Percentiles rank a stretch among this genome's conserved stretches.
phyloP scores from a whole-genome alignment of 2,797 vertebrate genomes.

The Pelodytes ibericus region DNA sequence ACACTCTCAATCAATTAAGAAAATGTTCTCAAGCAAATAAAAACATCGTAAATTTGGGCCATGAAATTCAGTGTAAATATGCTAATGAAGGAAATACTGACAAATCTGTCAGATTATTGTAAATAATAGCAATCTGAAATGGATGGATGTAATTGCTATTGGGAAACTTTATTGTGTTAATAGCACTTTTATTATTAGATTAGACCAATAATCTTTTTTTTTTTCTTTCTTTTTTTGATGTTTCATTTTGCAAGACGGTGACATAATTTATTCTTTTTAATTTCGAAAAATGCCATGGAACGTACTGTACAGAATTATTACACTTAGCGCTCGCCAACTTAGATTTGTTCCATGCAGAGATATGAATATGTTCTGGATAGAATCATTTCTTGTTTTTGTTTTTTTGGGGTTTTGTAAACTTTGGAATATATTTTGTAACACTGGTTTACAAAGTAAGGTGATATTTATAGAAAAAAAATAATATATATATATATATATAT shows the following conservation, averaged over 20 bases:
- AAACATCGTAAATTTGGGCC: constrained; percentile 78
- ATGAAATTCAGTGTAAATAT: constrained; percentile 82
- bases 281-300: constrained; percentile 68
- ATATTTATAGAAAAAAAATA: too few species aligned
- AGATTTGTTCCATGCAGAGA: constrained; percentile 54
- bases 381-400: constrained; percentile 28
- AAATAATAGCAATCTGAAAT: constrained; percentile 78
- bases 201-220: constrained; percentile 72
- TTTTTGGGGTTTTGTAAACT: constrained; percentile 21
- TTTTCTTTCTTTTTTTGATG: too few species aligned
- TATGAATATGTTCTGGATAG: constrained; percentile 32
- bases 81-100: constrained; percentile 80
- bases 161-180: constrained; percentile 75
- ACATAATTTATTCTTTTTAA: constrained; percentile 74
- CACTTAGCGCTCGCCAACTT: constrained; percentile 54
- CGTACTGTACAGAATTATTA: constrained; percentile 67
- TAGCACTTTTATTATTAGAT: constrained; percentile 74
- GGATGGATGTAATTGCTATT: constrained; percentile 79
- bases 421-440: constrained; percentile 29
- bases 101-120: constrained; percentile 78
- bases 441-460: too few species aligned
- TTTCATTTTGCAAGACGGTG: constrained; percentile 70
- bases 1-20: constrained; percentile 82
- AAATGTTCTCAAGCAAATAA: constrained; percentile 79
- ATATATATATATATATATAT: too few species aligned